Base-by-base conservation (phyloP, 2,113 vertebrate genomes). In the Tetrao urogallus region DNA sequence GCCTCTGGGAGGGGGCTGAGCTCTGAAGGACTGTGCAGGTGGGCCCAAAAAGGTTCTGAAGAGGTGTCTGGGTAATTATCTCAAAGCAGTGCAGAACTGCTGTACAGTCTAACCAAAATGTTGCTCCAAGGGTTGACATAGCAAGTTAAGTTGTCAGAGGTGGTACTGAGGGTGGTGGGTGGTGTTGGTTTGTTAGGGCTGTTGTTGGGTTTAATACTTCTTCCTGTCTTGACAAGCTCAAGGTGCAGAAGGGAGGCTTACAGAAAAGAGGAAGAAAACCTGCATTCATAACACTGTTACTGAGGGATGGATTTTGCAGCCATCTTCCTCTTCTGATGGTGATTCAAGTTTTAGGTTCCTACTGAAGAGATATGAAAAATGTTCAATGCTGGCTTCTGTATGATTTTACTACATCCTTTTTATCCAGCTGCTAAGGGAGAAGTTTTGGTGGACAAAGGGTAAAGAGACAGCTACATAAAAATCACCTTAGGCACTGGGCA, bases 391-490 rank as follows among this genome's bases (percentile, higher is more conserved):
- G 48, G 0, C 13, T 42, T 48, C 63, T 86, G 48, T 92, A 66
- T 1, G 1, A 54, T 76, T 58, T 40, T 86, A 36, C 47, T 82
- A 32, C 11, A 32, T 56, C 34, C 4, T 4, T 48, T 80, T 91
- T 45, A 78, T 82, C 24, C 8, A 21, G 2, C 24, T 87, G 67
- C 45, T 73, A n/a, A 88, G 32, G 36, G 85, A 66, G 75, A 73
- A 7, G 36, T 76, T 82, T 82, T 66, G 48, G 25, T 92, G 48
- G 36, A 64, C 19, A 64, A 78, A 86, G 22, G 32, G 45, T 65
- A 28, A 75, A 75, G 42, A 88, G 8, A 79, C 50, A 84, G 61
- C 57, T 61, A 40, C 38, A 94, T 92, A 94, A 95, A 91, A 79
- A 22, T 0, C 18, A 56, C 2, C 22, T 67, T 8, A 78, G 89